phyloP scores from a whole-genome alignment of 2,113 vertebrate genomes.

The Carassius auratus region DNA sequence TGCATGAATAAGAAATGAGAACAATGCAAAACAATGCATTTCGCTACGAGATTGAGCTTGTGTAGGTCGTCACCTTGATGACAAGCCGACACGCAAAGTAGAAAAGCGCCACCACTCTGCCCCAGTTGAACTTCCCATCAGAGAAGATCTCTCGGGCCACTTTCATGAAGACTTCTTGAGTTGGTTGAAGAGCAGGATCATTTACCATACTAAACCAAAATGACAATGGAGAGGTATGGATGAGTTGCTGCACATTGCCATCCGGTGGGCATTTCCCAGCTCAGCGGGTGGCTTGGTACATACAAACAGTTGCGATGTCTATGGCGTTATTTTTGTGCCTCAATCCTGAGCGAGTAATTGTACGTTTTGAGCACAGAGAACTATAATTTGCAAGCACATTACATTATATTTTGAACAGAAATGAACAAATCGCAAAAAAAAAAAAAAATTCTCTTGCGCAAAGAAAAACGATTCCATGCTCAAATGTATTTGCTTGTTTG shows the following conservation, averaged over 20 bases:
- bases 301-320: neutral
- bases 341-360: no score
- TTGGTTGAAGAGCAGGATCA: slow-evolving; percentile 70
- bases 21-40: neutral
- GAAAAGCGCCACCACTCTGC: slow-evolving; percentile 88
- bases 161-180: slow-evolving; percentile 81
- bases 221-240: neutral
- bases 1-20: neutral
- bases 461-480: no score
- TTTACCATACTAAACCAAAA: slow-evolving; percentile 81
- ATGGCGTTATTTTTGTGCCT: no score
- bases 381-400: no score
- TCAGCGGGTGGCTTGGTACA: neutral
- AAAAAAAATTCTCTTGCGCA: no score
- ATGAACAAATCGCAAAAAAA: no score
- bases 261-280: slow-evolving; percentile 17
- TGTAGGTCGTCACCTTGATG: slow-evolving; percentile 69
- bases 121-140: slow-evolving; percentile 91
- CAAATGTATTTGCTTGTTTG: no score
- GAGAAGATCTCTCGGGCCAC: slow-evolving; percentile 88
- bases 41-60: neutral
- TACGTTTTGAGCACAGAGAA: no score
- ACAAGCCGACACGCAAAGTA: slow-evolving; percentile 91
- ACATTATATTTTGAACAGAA: no score
- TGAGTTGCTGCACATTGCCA: slow-evolving; percentile 25